phyloP scores from a whole-genome alignment of 2,113 vertebrate genomes.

The Grammomys dolichurus region DNA sequence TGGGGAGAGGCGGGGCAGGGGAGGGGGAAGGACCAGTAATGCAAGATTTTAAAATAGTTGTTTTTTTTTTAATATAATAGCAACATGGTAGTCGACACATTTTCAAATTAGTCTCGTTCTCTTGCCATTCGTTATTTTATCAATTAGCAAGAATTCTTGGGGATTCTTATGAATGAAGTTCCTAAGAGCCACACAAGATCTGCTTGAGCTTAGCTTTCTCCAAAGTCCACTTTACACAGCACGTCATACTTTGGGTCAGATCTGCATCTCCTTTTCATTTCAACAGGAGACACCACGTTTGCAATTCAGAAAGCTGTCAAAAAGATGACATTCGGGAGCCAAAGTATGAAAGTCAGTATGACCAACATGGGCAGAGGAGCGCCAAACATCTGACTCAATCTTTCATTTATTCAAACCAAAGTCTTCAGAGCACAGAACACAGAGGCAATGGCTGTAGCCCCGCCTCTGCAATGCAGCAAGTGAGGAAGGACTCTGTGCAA shows the following conservation, averaged over 20 bases:
- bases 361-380: conserved; percentile 59
- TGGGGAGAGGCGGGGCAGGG: neutral
- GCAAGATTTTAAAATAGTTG: conserved; percentile 9
- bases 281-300: conserved; percentile 12
- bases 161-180: conserved; percentile 70
- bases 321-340: neutral
- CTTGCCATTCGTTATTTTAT: conserved; percentile 64
- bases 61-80: conserved; percentile 10
- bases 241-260: conserved; percentile 75
- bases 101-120: conserved; percentile 60
- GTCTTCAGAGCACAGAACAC: conserved; percentile 25
- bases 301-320: neutral
- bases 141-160: conserved; percentile 70
- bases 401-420: conserved; percentile 55
- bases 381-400: conserved; percentile 4
- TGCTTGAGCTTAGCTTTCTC: conserved; percentile 72
- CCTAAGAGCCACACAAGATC: conserved; percentile 70
- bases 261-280: conserved; percentile 67
- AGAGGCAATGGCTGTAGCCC: conserved; percentile 59
- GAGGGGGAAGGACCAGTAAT: neutral
- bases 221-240: conserved; percentile 78
- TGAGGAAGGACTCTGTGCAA: conserved; percentile 79
- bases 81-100: neutral
- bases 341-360: conserved; percentile 67
- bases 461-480: conserved; percentile 70